Conservation (phyloP, 2,888 invertebrate genomes). For the Ornithoptera priamus region DNA sequence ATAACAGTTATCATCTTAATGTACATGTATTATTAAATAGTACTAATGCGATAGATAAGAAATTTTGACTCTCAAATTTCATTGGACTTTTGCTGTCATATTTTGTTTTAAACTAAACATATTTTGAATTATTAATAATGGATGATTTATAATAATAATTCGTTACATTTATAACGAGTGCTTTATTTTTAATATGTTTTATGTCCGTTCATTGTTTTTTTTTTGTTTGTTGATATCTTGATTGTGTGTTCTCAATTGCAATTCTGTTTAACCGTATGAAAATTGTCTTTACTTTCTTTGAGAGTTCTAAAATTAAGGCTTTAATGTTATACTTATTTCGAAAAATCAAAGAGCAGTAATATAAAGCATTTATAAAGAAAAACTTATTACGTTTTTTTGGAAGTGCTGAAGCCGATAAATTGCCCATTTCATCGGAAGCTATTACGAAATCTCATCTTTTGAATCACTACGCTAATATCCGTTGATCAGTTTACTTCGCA, state of each 20-base stretch:
- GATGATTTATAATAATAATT: no score
- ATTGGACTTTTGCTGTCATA: no score
- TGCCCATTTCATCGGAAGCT: slow-evolving; percentile 6
- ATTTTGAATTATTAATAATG: not conserved
- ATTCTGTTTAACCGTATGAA: not conserved
- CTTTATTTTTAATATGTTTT: no score
- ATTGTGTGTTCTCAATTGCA: not conserved
- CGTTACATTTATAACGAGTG: no score
- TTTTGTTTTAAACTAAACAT: not conserved
- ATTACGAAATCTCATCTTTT: slow-evolving; percentile 11
- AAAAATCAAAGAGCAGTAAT: no score
- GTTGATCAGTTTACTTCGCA: slow-evolving; percentile 8
- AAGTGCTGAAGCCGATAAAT: slow-evolving; percentile 7
- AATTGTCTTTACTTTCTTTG: not conserved
- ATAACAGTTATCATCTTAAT: not conserved
- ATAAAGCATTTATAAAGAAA: not conserved
- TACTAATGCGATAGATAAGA: no score
- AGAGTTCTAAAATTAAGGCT: not conserved
- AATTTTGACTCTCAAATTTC: no score
- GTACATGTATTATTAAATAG: no score
- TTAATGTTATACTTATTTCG: no score
- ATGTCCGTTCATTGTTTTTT: no score
- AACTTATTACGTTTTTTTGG: slow-evolving; percentile 5
- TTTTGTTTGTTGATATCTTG: no score
- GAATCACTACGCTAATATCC: slow-evolving; percentile 6